Base-by-base conservation (phyloP, 2,113 vertebrate species). In the Pelusios castaneus region DNA sequence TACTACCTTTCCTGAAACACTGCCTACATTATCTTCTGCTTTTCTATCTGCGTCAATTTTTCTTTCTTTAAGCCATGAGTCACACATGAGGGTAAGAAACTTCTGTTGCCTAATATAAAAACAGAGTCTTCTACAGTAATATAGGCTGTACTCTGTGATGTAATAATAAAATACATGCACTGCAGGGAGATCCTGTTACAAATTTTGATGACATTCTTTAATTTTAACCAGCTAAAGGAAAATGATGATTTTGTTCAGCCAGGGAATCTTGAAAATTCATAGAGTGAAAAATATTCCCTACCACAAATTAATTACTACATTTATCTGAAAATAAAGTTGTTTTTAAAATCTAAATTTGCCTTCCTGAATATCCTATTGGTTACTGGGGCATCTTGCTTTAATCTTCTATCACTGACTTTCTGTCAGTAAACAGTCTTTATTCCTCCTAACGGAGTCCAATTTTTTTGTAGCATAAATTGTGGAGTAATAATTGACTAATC, bases 31-130 rank as follows among this genome's bases (percentile, higher is more conserved):
- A 38, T 6, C 27, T 27, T 63, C 54, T 77, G 14, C 5, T 83
- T 86, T 83, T 77, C 4, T 5, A 25, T 86, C 51, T 52, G 29
- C 3, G 41, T 29, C 17, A 27, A 41, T 47, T 73, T 2, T 43
- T 2, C 27, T 41, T 76, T 67, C n/a, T 70, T 43, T 14, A 90
- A 47, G 21, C 17, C 56, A 31, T 56, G 34, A 25, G 14, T 79
- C 12, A 63, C 0, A 0, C 0, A 27, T 43, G 14, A 17, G 13
- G 54, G 25, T 8, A 60, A 0, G 2, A n/a, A 2, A 56, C 45
- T 88, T 87, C 88, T 84, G 3, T 12, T 80, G 91, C 49, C 84
- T 41, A n/a, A 5, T 10, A 78, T 22, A 82, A 55, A 45, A 80
- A 19, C 67, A 21, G 51, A 9, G 8, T 17, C 41, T 82, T 52